Conservation (phyloP, 2,113 vertebrate species). For the Propithecus coquereli region DNA sequence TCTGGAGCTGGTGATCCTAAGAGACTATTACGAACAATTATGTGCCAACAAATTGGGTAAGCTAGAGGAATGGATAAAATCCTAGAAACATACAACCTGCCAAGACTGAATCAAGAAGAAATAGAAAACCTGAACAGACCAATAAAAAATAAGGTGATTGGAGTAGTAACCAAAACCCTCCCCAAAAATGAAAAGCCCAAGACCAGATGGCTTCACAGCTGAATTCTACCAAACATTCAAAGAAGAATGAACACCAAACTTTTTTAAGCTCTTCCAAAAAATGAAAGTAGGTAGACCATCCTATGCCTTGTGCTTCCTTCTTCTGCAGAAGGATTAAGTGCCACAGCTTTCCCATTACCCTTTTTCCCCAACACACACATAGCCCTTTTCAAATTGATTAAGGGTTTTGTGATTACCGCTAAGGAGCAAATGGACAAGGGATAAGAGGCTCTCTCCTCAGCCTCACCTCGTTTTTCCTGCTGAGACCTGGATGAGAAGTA, state of each 20-base stretch:
- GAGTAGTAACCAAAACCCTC: too few species aligned
- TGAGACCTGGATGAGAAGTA: not conserved
- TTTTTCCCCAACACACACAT: not conserved
- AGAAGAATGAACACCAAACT: not conserved
- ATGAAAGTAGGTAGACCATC: not conserved
- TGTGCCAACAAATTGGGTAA: not conserved
- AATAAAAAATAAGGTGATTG: too few species aligned
- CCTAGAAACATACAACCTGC: not conserved
- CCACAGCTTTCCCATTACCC: not conserved
- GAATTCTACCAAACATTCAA: not conserved
- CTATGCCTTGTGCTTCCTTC: not conserved
- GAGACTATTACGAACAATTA: not conserved
- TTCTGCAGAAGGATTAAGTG: not conserved
- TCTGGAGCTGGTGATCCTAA: not conserved
- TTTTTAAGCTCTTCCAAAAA: not conserved
- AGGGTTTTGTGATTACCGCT: not conserved
- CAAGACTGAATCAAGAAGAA: not conserved
- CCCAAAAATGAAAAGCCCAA: not conserved
- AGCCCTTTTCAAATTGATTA: not conserved
- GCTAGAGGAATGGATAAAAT: not conserved
- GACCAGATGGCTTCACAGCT: not conserved
- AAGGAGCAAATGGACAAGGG: not conserved
- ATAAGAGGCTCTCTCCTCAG: not conserved
- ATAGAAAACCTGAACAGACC: not conserved
- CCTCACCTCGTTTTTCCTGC: not conserved